Percentiles rank a stretch among this genome's conserved stretches.
Evolutionary conservation across 2,113 vertebrate genomes (phyloP).

Genomic region (Suricata suricatta): DNA sequence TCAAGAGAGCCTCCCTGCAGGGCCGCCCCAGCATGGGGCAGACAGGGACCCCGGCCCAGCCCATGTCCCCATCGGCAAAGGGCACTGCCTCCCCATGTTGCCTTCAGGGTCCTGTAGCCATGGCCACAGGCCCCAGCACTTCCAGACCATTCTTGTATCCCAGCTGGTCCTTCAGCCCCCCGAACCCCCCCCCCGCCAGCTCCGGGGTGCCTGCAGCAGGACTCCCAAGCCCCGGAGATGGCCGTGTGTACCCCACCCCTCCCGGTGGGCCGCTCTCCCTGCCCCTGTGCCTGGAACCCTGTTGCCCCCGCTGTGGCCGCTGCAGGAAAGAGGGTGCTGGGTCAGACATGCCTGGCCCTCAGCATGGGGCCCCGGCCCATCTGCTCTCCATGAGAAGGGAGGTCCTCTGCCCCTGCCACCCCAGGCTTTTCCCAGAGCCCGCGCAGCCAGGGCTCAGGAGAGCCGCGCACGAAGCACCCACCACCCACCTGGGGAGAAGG

Average conservation of each 20-base stretch:
- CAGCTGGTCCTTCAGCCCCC: neutral
- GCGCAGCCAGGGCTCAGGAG: neutral
- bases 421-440: neutral
- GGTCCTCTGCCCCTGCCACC: neutral
- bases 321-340: fast-evolving
- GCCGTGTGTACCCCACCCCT: neutral
- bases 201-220: neutral
- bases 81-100: fast-evolving
- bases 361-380: fast-evolving
- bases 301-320: fast-evolving
- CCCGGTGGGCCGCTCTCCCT: neutral
- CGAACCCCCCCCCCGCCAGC: fast-evolving
- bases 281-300: neutral
- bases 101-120: neutral
- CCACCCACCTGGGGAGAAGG: neutral
- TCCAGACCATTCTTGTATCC: neutral
- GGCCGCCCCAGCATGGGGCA: neutral
- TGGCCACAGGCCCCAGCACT: fast-evolving
- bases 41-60: neutral
- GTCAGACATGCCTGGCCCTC: fast-evolving
- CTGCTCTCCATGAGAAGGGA: neutral
- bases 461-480: slow-evolving; percentile 83
- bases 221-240: neutral
- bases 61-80: neutral
- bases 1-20: neutral